Base-by-base conservation (phyloP, 2,113 vertebrate genomes). In the Coturnix japonica region DNA sequence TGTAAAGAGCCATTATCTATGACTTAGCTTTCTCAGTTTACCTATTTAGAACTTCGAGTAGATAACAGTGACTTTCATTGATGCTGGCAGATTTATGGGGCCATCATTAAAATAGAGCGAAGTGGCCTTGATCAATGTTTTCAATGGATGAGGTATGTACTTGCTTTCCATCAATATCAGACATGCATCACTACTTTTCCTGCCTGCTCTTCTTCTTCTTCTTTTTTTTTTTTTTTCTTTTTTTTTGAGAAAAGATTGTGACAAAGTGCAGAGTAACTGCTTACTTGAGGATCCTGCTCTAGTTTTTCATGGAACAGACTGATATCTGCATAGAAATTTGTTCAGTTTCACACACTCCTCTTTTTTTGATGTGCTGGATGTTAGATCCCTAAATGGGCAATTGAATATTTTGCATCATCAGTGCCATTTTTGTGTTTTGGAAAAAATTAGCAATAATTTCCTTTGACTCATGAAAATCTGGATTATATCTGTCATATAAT, bases 1-100 rank as follows among this genome's bases (percentile, higher is more conserved):
- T 85, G 71, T 54, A 89, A 85, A 84, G 71, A 91, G 46, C 25
- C 17, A 66, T 87, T 96, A 91, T 64, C 63, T 89, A 57, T 2
- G 0, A 51, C 71, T 93, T 76, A 61, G 19, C 25, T 92, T 79
- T 67, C 67, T 87, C 73, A 70, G 51, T 0, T 14, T 9, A 3
- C 71, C 78, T 73, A 82, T 96, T 95, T 95, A 91, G 93, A 95
- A 94, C 67, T 44, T 87, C 5, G 0, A 63, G 91, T 8, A 95
- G 93, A 85, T 94, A 95, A 91, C 81, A 89, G 71, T 77, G 91
- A 89, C 81, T 96, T 94, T 95, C 94, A 91, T 82, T 91, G 91
- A 87, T 95, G 92, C 78, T 91, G 91, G 89, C 89, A 96, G 95
- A 95, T 95, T 95, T 94, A 96, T 92, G 93, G 87, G 72, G 67